Evolutionary conservation across 2,888 invertebrate species (phyloP), one percentile per base, ranked within the genome.

Genomic region (Perizoma flavofasciatum): DNA sequence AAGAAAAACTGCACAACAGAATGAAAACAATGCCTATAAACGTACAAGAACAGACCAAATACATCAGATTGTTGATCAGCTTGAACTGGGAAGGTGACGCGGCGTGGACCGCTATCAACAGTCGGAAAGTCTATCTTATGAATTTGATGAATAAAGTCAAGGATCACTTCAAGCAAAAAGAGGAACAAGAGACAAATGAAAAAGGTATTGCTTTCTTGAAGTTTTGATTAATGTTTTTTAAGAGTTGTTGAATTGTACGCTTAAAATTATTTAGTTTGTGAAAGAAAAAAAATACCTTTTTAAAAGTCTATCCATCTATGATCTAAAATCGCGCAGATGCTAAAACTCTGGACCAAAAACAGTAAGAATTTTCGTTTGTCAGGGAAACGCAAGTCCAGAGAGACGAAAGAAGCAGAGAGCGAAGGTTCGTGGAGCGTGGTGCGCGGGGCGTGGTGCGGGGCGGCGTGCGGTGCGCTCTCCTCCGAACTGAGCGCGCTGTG

Each of bases 41-140:
- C 68, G 95, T 98, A 34, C 99, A 99, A 69, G 98, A 98, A 74
- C 98, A 99, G 82, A 98, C 98, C 75, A 96, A 97, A 81, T 94
- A 98, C 61, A 98, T 99, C 69, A 95, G 97, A 93, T 93, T 92
- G 54, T 65, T 92, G 47, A 87, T 92, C 66, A 92, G 92, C 68
- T 65, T 92, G 56, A 90, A 90, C 62, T 92, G 92, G 91, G 86
- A 88, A 5, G 97, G 96, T 6, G 99, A 99, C 88, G 98, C 99
- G 1, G 99, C 98, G 0, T 99, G 99, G 99, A 96, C 97, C 67
- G 98, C 98, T 4, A 96, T 99, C 68, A 94, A 93, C 49, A 95
- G 96, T 63, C 95, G 97, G 65, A 96, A 97, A 63, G 95, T 96
- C 54, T 98, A 97, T 86, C 93, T 98, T 7, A 94, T 94, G 73